Evolutionary conservation across 2,888 invertebrate species (phyloP), one percentile per base, ranked within the genome.

Genomic region (Chymomyza fuscimana): DNA sequence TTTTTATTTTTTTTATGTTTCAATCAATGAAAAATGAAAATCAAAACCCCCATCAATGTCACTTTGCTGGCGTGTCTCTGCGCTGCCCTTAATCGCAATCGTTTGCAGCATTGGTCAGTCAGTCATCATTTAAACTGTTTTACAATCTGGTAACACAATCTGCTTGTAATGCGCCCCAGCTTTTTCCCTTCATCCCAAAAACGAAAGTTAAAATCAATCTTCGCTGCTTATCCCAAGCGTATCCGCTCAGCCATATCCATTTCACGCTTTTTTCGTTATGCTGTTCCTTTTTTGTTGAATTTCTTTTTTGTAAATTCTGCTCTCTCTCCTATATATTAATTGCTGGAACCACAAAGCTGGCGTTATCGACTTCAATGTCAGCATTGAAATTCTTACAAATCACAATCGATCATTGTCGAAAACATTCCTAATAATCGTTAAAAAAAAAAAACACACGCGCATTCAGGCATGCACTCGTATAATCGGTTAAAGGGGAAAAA

Each of bases 371-470:
- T 16, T 32, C n/a, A 46, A 60, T 25, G 9, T 54, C 52, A 29
- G 60, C 63, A 52, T 60, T 59, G 66, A 76, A 75, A 81, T 86
- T 87, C 78, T 73, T 69, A 65, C 72, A 76, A 87, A 77, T 82
- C 79, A 88, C 86, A 86, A 88, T 88, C 87, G 88, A 88, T 88
- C 87, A 88, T 86, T 89, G 87, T 87, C 87, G 76, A 73, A 63
- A 64, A 68, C 63, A 69, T 60, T 72, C 65, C 73, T 71, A 76
- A 76, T 75, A 78, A 76, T 72, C 72, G 67, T 73, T 71, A 65
- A 68, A 63, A 65, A 69, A 65, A 68, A 63, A 65, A 69, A 73
- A 67, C 50, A 71, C 50, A 59, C 22, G 2, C 56, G 51, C 15
- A 51, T 16, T 0, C 51, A 12, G 19, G 19, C 19, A 19, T 19